Evolutionary conservation across 1,140 invertebrate genomes (phyloP).

Genomic region (Microplitis demolitor): DNA sequence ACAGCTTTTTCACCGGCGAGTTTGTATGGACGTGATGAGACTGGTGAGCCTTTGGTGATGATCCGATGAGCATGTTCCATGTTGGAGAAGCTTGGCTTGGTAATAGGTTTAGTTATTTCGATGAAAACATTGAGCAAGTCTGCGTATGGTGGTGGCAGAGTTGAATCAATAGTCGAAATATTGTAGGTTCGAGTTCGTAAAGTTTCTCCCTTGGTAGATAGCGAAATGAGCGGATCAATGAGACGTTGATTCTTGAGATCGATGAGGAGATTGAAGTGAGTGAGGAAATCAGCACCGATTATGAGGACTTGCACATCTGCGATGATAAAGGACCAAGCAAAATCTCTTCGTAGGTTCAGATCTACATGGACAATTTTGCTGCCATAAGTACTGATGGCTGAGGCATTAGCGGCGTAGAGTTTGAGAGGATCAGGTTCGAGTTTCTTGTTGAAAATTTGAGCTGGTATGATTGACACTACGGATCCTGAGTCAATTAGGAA

Average conservation of each 20-base stretch:
- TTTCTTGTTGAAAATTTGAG: background rate
- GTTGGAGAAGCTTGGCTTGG: background rate
- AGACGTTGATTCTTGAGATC: conserved; percentile 34
- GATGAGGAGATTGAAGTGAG: conserved; percentile 39
- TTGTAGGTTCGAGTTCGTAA: background rate
- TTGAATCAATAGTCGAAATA: conserved; percentile 26
- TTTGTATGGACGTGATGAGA: conserved; percentile 1
- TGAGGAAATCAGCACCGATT: conserved; percentile 45
- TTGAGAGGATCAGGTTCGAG: background rate
- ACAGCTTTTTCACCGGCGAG: conserved; percentile 32
- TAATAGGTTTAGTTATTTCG: too few species aligned
- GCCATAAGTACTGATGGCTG: conserved; percentile 32
- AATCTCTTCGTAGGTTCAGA: conserved; percentile 27
- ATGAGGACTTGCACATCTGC: conserved; percentile 35
- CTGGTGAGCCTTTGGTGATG: conserved; percentile 17
- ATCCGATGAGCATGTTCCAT: background rate
- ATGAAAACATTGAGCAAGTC: background rate
- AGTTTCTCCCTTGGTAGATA: background rate
- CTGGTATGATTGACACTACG: conserved; percentile 15
- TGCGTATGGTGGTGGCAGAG: background rate
- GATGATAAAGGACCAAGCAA: conserved; percentile 37
- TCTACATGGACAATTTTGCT: conserved; percentile 14
- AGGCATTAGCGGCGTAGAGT: conserved; percentile 27
- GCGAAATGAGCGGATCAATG: background rate
- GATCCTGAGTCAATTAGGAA: conserved; percentile 26